Conservation (phyloP, 2,888 invertebrate species). For the Scrobipalpa atriplicella region DNA sequence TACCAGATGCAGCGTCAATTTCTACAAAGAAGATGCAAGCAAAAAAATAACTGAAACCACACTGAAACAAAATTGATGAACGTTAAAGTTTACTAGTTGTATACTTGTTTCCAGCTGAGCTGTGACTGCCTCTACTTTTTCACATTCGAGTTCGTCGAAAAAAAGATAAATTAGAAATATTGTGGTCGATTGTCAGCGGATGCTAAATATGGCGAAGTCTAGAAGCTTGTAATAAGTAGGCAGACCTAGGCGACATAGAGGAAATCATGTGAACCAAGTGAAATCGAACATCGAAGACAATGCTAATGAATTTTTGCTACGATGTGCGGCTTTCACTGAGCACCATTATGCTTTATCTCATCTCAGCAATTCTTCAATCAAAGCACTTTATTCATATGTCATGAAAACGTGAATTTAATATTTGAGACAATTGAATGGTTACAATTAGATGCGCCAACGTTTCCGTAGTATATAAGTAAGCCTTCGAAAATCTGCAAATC, state of each 20-base stretch:
- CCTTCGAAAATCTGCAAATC: neutral
- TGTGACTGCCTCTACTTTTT: too few species aligned
- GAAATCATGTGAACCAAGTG: conserved; percentile 75
- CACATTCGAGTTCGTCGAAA: too few species aligned
- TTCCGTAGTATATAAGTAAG: conserved; percentile 23
- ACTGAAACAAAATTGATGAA: too few species aligned
- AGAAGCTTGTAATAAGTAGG: conserved; percentile 15
- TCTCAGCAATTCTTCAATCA: conserved; percentile 44
- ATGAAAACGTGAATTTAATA: conserved; percentile 41
- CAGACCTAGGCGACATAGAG: conserved; percentile 38
- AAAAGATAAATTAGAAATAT: too few species aligned
- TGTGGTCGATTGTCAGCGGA: too few species aligned
- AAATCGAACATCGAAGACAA: conserved; percentile 69
- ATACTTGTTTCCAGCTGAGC: too few species aligned
- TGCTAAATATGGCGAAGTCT: neutral
- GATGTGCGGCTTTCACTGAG: conserved; percentile 63
- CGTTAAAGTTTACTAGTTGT: too few species aligned
- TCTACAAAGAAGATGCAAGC: too few species aligned
- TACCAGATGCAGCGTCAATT: too few species aligned
- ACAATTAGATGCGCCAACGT: conserved; percentile 40
- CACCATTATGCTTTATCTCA: conserved; percentile 46
- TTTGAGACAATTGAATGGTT: conserved; percentile 39
- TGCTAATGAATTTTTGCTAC: conserved; percentile 68
- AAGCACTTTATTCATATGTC: conserved; percentile 49
- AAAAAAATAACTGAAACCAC: too few species aligned